These are phyloP conservation scores for Trachymyrmex cornetzi DNA, from an alignment of 1,140 invertebrate genomes.

Conservation along the genomic window DNA sequence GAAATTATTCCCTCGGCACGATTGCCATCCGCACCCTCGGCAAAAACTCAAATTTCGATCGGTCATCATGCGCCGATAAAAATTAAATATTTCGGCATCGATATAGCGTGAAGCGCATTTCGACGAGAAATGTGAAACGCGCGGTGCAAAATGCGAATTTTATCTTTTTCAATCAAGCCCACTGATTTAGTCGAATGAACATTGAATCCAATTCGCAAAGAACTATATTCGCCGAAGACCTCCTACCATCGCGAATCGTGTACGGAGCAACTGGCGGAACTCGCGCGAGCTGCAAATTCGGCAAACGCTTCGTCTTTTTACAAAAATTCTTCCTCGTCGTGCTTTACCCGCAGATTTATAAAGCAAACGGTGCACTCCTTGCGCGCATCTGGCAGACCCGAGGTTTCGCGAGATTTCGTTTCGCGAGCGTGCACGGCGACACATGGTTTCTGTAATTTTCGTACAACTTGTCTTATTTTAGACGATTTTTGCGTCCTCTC, in stretches of 20 bases:
- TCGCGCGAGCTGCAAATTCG: constrained; percentile 44
- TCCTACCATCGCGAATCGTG: not conserved
- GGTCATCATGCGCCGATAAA: constrained; percentile 44
- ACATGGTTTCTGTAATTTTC: constrained; percentile 55
- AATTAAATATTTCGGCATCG: constrained; percentile 47
- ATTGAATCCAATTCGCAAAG: not conserved
- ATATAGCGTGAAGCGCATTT: constrained; percentile 24
- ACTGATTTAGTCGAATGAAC: not conserved
- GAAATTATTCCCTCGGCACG: constrained; percentile 50
- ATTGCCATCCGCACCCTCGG: not conserved
- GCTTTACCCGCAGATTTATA: constrained; percentile 50
- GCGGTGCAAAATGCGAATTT: not conserved
- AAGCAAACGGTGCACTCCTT: constrained; percentile 58
- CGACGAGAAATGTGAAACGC: constrained; percentile 9
- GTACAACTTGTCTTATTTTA: constrained; percentile 40
- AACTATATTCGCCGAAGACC: not conserved
- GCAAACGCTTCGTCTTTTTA: constrained; percentile 4
- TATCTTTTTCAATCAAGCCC: not conserved
- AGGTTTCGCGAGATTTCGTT: constrained; percentile 27
- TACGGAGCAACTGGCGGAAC: not conserved
- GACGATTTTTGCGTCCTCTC: not conserved
- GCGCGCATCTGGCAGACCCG: constrained; percentile 40
- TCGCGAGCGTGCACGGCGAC: constrained; percentile 22
- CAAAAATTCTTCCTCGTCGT: constrained; percentile 10
- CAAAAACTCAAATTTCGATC: constrained; percentile 47